Percentiles rank a stretch among this genome's conserved stretches.
Conservation (phyloP, 1,140 invertebrate genomes). For the Camponotus vicinus region DNA sequence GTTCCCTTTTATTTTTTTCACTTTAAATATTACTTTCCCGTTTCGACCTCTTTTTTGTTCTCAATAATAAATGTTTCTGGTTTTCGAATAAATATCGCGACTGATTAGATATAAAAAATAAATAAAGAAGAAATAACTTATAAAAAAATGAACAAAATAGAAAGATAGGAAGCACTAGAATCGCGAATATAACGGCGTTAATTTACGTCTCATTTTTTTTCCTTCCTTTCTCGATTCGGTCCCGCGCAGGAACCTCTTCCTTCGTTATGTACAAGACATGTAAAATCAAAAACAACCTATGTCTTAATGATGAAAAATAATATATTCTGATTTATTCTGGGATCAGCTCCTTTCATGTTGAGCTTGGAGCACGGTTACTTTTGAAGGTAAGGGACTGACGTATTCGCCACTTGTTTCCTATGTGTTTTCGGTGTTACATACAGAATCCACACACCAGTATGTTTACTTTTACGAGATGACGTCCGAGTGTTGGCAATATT, state of each 20-base stretch:
- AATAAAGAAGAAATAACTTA: conserved; percentile 28
- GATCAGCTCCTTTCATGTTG: conserved; percentile 87
- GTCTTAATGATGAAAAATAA: conserved; percentile 85
- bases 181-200: conserved; percentile 28
- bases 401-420: conserved; percentile 86
- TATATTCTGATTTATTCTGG: conserved; percentile 87
- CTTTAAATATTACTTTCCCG: conserved; percentile 62
- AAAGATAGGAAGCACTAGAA: conserved; percentile 22
- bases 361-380: conserved; percentile 87
- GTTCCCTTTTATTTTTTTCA: conserved; percentile 64
- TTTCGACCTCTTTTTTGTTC: conserved; percentile 70
- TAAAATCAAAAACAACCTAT: conserved; percentile 77
- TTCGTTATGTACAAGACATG: conserved; percentile 77
- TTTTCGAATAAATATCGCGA: conserved; percentile 52
- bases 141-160: conserved; percentile 41
- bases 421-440: conserved; percentile 86
- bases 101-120: conserved; percentile 33
- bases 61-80: conserved; percentile 63
- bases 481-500: conserved; percentile 79
- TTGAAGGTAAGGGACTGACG: conserved; percentile 87
- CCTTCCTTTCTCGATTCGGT: conserved; percentile 63
- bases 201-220: conserved; percentile 53
- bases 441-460: conserved; percentile 83
- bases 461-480: conserved; percentile 80
- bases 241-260: conserved; percentile 58